A percentile compares a stretch with the other conserved stretches of the same genome.
phyloP scores from a whole-genome alignment of 2,888 invertebrate genomes.

The Bombyx huttoni region DNA sequence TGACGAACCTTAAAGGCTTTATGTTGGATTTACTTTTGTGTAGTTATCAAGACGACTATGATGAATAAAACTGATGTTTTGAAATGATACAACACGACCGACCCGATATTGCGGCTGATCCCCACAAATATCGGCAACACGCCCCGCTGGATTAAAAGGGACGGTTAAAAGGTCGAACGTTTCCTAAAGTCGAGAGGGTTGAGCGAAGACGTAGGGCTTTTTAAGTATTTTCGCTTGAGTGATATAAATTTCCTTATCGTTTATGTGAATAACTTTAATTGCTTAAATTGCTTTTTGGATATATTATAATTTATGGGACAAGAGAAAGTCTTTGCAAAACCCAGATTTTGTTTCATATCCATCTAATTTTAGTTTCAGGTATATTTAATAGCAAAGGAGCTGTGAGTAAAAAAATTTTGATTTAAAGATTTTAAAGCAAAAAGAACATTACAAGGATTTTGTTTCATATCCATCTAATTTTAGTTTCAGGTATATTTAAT shows the following conservation, averaged over 20 bases:
- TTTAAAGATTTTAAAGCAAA: no score
- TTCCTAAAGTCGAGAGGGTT: neutral
- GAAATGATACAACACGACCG: neutral
- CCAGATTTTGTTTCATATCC: no score
- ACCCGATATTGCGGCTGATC: conserved; percentile 1
- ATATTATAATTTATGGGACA: neutral
- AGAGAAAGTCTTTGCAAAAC: neutral
- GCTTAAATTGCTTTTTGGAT: neutral
- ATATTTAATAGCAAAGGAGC: no score
- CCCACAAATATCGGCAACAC: neutral
- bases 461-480: no score
- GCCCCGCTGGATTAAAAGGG: neutral
- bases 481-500: no score
- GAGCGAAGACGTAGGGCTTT: neutral
- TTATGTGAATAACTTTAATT: neutral
- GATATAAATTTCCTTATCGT: neutral
- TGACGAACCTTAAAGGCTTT: no score
- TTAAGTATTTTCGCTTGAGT: neutral
- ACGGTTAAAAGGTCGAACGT: neutral
- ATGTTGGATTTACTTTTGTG: conserved; percentile 7
- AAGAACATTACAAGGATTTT: no score
- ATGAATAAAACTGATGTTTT: neutral
- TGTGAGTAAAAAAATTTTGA: no score
- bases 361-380: no score
- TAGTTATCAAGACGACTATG: neutral